phyloP scores from a whole-genome alignment of 2,113 vertebrate species.

The Bos taurus region ARS-UCD2.0 NC_037336.1:96405001-96405500 shows the following conservation, averaged over 20 bases:
- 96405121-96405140: neutral
- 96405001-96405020: too few species aligned
- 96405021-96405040: too few species aligned
- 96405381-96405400: neutral
- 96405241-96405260: neutral
- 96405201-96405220: fast-evolving
- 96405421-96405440: neutral
- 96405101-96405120: fast-evolving
- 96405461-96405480: neutral
- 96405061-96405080: too few species aligned
- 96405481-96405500: neutral
- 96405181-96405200: neutral
- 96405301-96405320: neutral
- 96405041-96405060: neutral
- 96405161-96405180: neutral
- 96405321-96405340: neutral
- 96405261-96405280: neutral
- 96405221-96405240: neutral
- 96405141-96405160: neutral
- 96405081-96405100: neutral
- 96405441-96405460: neutral
- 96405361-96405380: neutral
- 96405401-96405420: neutral
- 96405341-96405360: neutral
- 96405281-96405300: neutral